Conservation (phyloP, 1,140 invertebrate species). For the Drosophila orosa region DNA sequence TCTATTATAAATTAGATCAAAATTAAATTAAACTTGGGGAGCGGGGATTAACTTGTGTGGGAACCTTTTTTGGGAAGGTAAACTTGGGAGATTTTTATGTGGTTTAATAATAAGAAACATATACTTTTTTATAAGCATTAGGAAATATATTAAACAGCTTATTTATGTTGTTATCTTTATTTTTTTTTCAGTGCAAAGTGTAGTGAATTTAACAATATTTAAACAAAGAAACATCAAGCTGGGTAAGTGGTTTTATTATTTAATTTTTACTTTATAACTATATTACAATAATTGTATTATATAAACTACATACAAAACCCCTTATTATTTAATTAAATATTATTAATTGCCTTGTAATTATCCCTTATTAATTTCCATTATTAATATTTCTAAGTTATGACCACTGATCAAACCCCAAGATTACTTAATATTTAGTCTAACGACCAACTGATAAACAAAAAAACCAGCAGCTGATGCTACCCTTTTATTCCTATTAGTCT, state of each 20-base stretch:
- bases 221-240: not conserved
- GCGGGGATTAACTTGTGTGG: conserved; percentile 9
- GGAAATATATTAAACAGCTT: not conserved
- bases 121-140: not conserved
- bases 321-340: not conserved
- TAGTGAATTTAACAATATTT: not conserved
- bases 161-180: not conserved
- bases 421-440: conserved; percentile 20
- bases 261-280: no score
- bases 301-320: not conserved
- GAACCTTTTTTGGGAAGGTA: conserved; percentile 10
- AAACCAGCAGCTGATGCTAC: conserved; percentile 57
- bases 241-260: no score
- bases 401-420: conserved; percentile 7
- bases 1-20: conserved; percentile 74
- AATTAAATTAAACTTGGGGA: conserved; percentile 8
- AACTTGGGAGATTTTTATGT: not conserved
- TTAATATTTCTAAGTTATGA: conserved; percentile 14
- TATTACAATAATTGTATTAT: not conserved
- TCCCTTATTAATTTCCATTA: not conserved
- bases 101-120: no score
- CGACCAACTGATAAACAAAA: conserved; percentile 24
- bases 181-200: not conserved
- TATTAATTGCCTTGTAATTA: not conserved
- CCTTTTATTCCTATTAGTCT: conserved; percentile 72